Base-by-base conservation (phyloP, 2,797 vertebrate genomes). In the Tenualosa thibaudeaui region DNA sequence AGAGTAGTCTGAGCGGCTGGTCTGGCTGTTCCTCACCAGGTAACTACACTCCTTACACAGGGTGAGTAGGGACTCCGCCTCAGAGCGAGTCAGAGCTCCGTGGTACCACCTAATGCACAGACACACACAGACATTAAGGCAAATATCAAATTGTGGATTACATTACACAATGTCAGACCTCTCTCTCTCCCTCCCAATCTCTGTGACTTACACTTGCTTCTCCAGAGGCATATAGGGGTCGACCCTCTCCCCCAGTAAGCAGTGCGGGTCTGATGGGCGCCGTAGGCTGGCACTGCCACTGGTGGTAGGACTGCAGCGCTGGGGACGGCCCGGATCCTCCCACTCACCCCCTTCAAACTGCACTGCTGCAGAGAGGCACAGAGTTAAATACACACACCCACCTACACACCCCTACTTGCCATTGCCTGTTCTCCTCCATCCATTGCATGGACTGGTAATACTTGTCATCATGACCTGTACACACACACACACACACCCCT, bases 11-110 rank as follows among this genome's bases (percentile, higher is more conserved):
- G 94, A 95, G 2, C 94, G 93, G 91, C 95, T 96, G 87, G 94
- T 97, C 93, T 98, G 96, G 65, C 97, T 98, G 92, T 98, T 97
- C 84, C 98, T 95, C 91, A 99, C 97, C 81, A 99, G 94, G 92
- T 99, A 99, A 88, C 97, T 98, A 87, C 96, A 98, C 92, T 98
- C 97, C 7, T 97, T 97, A 91, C 97, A 98, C 90, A 99, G 94
- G 0, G 96, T 97, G 89, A 99, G 93, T 8, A 98, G 94, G 53
- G 90, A 90, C 90, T 99, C 98, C 0, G 98, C 97, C 13, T 98
- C 97, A 0, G 94, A 93, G 8, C 98, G 95, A 82, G 96, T 97
- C 87, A 99, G 90, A 9, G 96, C 90, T 60, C 98, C 98, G 0
- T 99, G 98, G 90, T 98, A 99, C 98, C 98, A 99, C 86, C 98